These are phyloP conservation scores for Sander vitreus DNA, from an alignment of 2,113 vertebrate species.

Conservation along the genomic window DNA sequence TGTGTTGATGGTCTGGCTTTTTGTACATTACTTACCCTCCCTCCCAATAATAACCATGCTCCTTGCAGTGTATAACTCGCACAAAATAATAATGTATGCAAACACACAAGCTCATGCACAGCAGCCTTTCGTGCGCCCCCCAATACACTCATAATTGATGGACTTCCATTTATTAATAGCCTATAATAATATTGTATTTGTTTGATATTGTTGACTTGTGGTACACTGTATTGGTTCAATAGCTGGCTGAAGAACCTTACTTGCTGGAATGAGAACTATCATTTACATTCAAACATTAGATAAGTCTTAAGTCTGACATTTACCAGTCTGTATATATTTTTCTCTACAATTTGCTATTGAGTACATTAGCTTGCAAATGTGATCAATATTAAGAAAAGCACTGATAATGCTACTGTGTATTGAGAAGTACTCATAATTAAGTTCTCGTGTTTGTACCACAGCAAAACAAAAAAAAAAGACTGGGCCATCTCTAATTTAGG, in stretches of 20 bases:
- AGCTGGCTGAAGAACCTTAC: conserved; percentile 71
- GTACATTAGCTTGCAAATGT: conserved; percentile 65
- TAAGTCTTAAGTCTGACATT: conserved; percentile 48
- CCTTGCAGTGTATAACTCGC: conserved; percentile 54
- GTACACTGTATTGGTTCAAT: conserved; percentile 66
- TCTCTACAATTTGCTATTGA: conserved; percentile 67
- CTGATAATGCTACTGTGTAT: conserved; percentile 56
- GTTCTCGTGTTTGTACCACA: conserved; percentile 63
- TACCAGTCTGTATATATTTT: conserved; percentile 66
- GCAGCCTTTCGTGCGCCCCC: conserved; percentile 26
- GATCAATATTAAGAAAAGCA: conserved; percentile 64
- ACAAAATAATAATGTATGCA: conserved; percentile 68
- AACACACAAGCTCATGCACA: conserved; percentile 61
- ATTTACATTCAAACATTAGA: conserved; percentile 58
- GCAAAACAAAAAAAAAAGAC: conserved; percentile 19
- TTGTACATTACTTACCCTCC: conserved; percentile 54
- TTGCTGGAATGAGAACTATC: conserved; percentile 66
- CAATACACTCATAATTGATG: conserved; percentile 47
- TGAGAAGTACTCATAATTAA: conserved; percentile 50
- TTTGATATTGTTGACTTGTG: conserved; percentile 74
- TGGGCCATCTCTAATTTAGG: conserved; percentile 42
- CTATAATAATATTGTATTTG: conserved; percentile 68
- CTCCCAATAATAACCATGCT: conserved; percentile 56
- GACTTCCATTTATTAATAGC: conserved; percentile 73
- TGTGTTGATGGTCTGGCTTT: conserved; percentile 52